These are phyloP conservation scores for Sebastes matsubarae DNA, from an alignment of 2,797 vertebrate genomes.

Conservation along the genomic window DNA sequence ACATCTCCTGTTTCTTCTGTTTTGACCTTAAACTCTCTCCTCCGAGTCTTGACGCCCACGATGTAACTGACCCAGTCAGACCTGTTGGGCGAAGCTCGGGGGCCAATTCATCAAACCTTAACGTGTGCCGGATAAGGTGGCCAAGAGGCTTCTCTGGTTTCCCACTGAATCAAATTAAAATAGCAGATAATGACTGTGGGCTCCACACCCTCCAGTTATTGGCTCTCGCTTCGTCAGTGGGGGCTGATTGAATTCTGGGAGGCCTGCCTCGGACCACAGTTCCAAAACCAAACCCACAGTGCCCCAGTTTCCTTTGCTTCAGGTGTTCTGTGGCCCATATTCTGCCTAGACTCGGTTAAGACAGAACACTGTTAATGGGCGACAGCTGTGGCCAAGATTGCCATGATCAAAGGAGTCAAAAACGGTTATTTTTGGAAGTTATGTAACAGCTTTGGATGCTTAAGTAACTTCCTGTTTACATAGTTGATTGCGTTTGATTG, in stretches of 20 bases:
- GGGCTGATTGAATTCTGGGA: slow-evolving; percentile 62
- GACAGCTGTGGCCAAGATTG: no score
- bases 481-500: neutral
- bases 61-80: slow-evolving; percentile 24
- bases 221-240: slow-evolving; percentile 51
- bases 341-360: neutral
- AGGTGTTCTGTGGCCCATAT: slow-evolving; percentile 37
- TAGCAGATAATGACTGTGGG: slow-evolving; percentile 62
- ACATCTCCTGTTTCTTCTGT: neutral
- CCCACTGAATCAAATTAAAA: slow-evolving; percentile 70
- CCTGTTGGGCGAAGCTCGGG: slow-evolving; percentile 22
- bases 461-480: slow-evolving; percentile 1
- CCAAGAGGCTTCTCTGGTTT: slow-evolving; percentile 45
- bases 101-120: slow-evolving; percentile 61
- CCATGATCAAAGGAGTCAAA: neutral
- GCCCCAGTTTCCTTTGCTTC: slow-evolving; percentile 58
- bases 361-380: neutral
- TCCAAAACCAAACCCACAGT: slow-evolving; percentile 40
- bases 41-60: neutral
- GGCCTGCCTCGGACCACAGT: slow-evolving; percentile 21
- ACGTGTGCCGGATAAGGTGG: slow-evolving; percentile 41
- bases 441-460: neutral
- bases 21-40: neutral
- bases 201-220: slow-evolving; percentile 58
- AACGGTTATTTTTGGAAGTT: neutral